Conservation (phyloP, 2,113 vertebrate genomes). For the Catharus fuscescens region DNA sequence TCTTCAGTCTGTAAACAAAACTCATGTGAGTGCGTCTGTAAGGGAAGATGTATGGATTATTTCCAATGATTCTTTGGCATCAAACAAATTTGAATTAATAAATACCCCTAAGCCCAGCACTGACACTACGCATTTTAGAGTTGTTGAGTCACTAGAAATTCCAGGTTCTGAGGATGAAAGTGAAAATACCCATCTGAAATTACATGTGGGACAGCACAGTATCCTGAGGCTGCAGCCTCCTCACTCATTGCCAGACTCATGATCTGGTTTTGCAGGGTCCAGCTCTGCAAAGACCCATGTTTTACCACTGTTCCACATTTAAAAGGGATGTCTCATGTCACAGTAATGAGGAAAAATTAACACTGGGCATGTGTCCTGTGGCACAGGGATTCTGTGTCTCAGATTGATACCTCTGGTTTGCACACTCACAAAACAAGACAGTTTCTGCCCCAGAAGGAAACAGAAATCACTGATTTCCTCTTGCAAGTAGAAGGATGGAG, state of each 20-base stretch:
- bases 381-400: too few species aligned
- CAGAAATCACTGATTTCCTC: background rate
- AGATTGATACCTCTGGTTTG: background rate
- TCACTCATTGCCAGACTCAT: accelerated
- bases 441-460: background rate
- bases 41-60: background rate
- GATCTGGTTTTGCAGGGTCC: background rate
- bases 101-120: background rate
- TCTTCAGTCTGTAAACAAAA: background rate
- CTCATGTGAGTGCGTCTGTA: background rate
- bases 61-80: background rate
- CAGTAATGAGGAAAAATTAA: background rate
- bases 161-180: background rate
- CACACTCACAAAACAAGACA: background rate
- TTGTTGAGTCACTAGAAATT: background rate
- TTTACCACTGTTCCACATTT: background rate
- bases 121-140: background rate
- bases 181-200: background rate
- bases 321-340: background rate
- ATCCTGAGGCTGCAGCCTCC: background rate
- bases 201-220: background rate
- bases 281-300: background rate
- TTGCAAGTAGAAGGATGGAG: background rate
- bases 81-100: background rate
- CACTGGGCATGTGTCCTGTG: background rate